Base-by-base conservation (phyloP, 1,140 invertebrate genomes). In the Drosophila pseudoobscura region DNA sequence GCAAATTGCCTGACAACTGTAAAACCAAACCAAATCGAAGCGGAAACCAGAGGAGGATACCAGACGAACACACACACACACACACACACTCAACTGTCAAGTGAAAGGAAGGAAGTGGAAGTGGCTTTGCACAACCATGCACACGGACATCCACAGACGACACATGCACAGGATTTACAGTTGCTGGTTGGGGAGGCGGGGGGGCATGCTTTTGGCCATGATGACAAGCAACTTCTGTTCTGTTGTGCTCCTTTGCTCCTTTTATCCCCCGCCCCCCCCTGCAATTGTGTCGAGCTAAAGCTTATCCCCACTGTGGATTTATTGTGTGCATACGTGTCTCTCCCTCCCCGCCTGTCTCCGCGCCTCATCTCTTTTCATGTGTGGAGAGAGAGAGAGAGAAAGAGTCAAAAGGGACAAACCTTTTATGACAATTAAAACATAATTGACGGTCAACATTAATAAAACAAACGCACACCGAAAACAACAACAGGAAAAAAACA, bases 371-470 rank as follows among this genome's bases (percentile, higher is more conserved):
- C 24, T 29, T 8, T 39, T 11, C 35, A 5, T 39, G 35, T 39
- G 35, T 39, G 35, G 11, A 39, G 35, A 39, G 35, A 5, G 35
- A 39, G 35, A 39, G 35, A 39, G 39, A 46, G 45, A 41, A 22
- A 53, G 56, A 79, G 75, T 63, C 70, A 69, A 69, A 70, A 71
- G 82, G 80, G 56, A 76, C 77, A 89, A 89, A 89, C 87, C 89
- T 91, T 90, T 91, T 91, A 91, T 90, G 89, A 90, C 89, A 91
- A 91, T 91, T 91, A 91, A 91, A 91, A 91, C 85, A 82, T 91
- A 91, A 91, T 91, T 91, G 89, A 91, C 89, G 89, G 89, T 90
- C 89, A 91, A 91, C 89, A 91, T 91, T 91, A 91, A 91, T 91
- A 91, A 91, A 77, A 75, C 85, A 85, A 78, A 83, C 68, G 68